Evolutionary conservation across 2,113 vertebrate species (phyloP).

Genomic region (Sinocyclocheilus anshuiensis): DNA sequence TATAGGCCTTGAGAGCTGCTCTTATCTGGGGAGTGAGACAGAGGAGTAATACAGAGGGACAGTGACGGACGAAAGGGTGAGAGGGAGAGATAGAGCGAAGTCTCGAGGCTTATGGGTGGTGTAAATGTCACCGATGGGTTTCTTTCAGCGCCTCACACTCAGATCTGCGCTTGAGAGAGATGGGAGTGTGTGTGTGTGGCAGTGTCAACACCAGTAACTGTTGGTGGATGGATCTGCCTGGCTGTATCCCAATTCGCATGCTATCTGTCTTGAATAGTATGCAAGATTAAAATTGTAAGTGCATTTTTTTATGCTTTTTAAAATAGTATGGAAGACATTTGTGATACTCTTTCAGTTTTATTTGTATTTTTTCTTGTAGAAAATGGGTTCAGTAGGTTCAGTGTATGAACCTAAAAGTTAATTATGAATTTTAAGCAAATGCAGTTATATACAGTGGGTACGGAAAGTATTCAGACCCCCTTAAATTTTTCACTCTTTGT

Average conservation of each 20-base stretch:
- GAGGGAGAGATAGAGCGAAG: constrained; percentile 19
- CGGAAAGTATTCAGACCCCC: too few species aligned
- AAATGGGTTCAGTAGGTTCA: neutral
- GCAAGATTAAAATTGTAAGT: neutral
- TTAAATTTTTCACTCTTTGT: too few species aligned
- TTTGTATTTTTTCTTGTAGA: neutral
- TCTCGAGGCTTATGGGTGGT: constrained; percentile 35
- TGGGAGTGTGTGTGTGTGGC: neutral
- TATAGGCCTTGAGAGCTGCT: constrained; percentile 1
- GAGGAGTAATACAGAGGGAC: constrained; percentile 4
- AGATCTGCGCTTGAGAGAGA: constrained; percentile 38
- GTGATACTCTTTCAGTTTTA: neutral
- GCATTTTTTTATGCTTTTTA: neutral
- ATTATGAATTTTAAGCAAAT: neutral
- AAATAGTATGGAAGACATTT: neutral
- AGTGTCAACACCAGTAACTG: constrained; percentile 37
- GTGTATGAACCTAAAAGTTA: neutral
- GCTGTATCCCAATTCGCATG: neutral
- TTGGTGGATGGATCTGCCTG: constrained; percentile 1
- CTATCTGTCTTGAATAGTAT: neutral
- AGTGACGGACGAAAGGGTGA: constrained; percentile 7
- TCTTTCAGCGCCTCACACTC: constrained; percentile 42
- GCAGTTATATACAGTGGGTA: neutral
- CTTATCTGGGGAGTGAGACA: constrained; percentile 11
- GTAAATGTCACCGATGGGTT: constrained; percentile 46